A percentile compares a stretch with the other conserved stretches of the same genome.
Evolutionary conservation across 2,797 vertebrate genomes (phyloP).

Genomic region (Anniella stebbinsi): DNA sequence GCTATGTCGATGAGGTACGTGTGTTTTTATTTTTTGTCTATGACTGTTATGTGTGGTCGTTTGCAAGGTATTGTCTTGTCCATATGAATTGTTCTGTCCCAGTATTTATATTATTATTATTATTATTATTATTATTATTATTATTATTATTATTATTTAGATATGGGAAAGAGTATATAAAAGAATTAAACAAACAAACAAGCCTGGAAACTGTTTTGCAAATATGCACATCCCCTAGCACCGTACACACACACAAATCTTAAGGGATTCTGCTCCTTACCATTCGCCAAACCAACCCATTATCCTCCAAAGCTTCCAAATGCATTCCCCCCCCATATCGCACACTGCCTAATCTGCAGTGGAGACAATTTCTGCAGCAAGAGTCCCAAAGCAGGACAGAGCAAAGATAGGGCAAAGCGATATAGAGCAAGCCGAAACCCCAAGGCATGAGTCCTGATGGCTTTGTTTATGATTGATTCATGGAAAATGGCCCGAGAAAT

Average conservation of each 20-base stretch:
- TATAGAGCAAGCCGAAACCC: constrained; percentile 65
- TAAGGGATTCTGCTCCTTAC: neutral
- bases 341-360: neutral
- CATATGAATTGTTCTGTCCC: too few relatives aligned
- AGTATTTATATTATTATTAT: too few relatives aligned
- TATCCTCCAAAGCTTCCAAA: neutral
- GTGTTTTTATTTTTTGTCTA: too few relatives aligned
- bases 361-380: accelerated
- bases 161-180: too few relatives aligned
- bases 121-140: too few relatives aligned
- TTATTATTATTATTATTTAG: too few relatives aligned
- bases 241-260: neutral
- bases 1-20: too few relatives aligned
- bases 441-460: constrained; percentile 52
- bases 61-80: too few relatives aligned
- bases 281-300: neutral
- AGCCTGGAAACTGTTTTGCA: neutral
- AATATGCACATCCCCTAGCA: neutral
- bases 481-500: constrained; percentile 65
- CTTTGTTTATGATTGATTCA: constrained; percentile 61
- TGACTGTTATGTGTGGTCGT: too few relatives aligned
- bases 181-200: too few relatives aligned
- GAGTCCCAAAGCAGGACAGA: constrained; percentile 43
- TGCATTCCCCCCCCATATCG: neutral
- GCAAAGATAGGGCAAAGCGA: neutral